Percentiles rank a stretch among this genome's conserved stretches.
These are phyloP conservation scores for Apodemia duryi DNA, from an alignment of 2,888 invertebrate genomes.

Conservation along the genomic window DNA sequence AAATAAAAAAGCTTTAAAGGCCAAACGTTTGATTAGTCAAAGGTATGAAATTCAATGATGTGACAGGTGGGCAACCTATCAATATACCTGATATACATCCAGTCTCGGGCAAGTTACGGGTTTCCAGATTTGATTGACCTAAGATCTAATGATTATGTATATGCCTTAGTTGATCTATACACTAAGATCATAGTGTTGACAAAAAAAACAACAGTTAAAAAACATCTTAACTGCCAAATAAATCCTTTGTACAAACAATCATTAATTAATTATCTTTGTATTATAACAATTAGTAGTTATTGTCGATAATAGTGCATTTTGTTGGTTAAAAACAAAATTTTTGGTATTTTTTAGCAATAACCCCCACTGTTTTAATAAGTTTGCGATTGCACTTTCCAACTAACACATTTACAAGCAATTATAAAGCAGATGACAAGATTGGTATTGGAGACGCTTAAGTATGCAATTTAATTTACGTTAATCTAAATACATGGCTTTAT, in stretches of 20 bases:
- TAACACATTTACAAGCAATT: conserved; percentile 1
- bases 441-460: conserved; percentile 11
- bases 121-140: no score
- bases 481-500: neutral
- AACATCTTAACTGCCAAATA: no score
- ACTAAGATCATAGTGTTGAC: no score
- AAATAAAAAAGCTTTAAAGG: no score
- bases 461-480: neutral
- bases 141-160: no score
- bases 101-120: no score
- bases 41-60: no score
- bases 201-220: no score
- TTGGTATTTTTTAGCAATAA: neutral
- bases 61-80: no score
- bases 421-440: neutral
- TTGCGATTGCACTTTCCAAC: neutral
- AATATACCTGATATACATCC: no score
- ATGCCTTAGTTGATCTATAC: no score
- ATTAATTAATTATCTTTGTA: neutral
- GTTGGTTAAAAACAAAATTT: neutral
- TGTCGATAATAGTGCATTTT: neutral
- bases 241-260: neutral
- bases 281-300: neutral
- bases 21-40: no score
- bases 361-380: neutral